A percentile compares a stretch with the other conserved stretches of the same genome.
Conservation (phyloP, 1,140 invertebrate genomes). For the Lineus longissimus region DNA sequence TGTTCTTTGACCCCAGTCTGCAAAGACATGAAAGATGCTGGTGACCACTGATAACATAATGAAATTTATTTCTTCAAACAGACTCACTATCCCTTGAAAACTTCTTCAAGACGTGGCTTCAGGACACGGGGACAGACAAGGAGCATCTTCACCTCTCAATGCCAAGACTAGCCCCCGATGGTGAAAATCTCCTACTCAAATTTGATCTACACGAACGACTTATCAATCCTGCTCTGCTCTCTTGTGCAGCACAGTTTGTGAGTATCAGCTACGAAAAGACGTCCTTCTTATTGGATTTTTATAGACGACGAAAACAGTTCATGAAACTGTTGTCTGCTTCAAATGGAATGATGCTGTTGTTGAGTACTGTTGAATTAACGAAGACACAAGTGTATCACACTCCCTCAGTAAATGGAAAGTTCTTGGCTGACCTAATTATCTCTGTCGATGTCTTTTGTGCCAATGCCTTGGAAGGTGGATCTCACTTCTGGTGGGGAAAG, state of each 20-base stretch:
- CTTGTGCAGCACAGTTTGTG: slow-evolving; percentile 32
- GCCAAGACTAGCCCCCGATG: slow-evolving; percentile 18
- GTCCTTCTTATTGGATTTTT: too few relatives aligned
- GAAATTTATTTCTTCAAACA: slow-evolving; percentile 19
- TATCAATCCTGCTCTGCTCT: slow-evolving; percentile 38
- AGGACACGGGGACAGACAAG: slow-evolving; percentile 38
- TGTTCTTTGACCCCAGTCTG: too few relatives aligned
- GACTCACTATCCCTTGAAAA: slow-evolving; percentile 35
- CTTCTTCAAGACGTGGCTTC: slow-evolving; percentile 44
- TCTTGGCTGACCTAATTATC: too few relatives aligned
- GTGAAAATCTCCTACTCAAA: slow-evolving; percentile 25
- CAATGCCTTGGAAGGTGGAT: too few relatives aligned
- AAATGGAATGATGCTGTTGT: not conserved
- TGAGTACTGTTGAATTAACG: not conserved
- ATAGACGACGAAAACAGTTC: too few relatives aligned
- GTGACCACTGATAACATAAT: slow-evolving; percentile 3
- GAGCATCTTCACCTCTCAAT: slow-evolving; percentile 43
- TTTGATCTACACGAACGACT: slow-evolving; percentile 44
- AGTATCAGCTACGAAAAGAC: slow-evolving; percentile 16
- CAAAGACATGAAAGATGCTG: too few relatives aligned
- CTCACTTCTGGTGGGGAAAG: too few relatives aligned
- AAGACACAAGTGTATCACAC: too few relatives aligned
- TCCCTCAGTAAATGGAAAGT: too few relatives aligned
- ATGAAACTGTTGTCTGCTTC: not conserved
- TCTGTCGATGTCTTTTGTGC: too few relatives aligned